phyloP scores from a whole-genome alignment of 2,888 invertebrate genomes.

The Drosophila monieri region DNA sequence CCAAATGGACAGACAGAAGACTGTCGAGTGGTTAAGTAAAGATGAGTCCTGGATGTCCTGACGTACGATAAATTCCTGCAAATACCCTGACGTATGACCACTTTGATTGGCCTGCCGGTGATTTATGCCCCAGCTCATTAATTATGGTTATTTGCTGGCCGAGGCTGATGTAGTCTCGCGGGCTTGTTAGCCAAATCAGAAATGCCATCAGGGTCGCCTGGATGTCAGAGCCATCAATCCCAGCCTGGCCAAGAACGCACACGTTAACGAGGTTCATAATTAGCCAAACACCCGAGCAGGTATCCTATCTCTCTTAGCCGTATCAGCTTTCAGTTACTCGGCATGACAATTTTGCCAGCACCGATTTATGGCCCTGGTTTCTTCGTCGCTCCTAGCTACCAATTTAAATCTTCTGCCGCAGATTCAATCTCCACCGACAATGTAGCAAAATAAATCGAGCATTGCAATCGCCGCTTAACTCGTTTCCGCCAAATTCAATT shows the following conservation, averaged over 20 bases:
- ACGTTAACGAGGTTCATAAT: conserved; percentile 52
- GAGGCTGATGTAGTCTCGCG: conserved; percentile 34
- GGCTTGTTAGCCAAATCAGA: conserved; percentile 10
- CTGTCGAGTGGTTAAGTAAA: conserved; percentile 3
- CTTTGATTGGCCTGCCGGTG: conserved; percentile 47
- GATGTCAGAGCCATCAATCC: conserved; percentile 45
- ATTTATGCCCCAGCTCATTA: conserved; percentile 58
- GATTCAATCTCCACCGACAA: conserved; percentile 43
- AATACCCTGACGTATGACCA: conserved; percentile 32
- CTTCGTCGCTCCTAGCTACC: conserved; percentile 22
- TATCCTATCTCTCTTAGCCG: neutral
- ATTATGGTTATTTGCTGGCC: conserved; percentile 47
- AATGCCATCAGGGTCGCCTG: conserved; percentile 18
- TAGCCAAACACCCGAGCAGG: conserved; percentile 52
- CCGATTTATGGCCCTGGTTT: conserved; percentile 59
- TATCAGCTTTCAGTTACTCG: conserved; percentile 13
- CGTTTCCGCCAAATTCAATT: conserved; percentile 77
- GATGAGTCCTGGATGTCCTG: conserved; percentile 1
- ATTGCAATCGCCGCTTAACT: conserved; percentile 65
- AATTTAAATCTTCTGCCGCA: conserved; percentile 18
- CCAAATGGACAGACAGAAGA: neutral
- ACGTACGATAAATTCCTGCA: conserved; percentile 16
- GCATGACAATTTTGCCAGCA: conserved; percentile 55
- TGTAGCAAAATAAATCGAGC: conserved; percentile 71
- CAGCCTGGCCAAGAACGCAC: conserved; percentile 15